Evolutionary conservation across 1,140 invertebrate genomes (phyloP).

Genomic region (Mycetomoellerius zeteki): DNA sequence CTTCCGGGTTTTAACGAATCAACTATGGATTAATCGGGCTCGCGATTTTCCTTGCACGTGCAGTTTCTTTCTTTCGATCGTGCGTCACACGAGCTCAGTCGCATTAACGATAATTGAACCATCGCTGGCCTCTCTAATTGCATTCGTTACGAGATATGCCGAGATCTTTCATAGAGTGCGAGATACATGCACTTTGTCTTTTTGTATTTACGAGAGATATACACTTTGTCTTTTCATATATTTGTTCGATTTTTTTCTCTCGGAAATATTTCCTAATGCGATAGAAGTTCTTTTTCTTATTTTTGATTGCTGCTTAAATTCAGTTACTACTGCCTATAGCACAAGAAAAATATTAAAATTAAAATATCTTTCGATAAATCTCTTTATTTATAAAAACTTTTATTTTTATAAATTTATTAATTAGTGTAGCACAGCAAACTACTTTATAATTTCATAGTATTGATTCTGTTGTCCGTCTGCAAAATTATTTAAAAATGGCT

Average conservation of each 20-base stretch:
- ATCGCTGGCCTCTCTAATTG: constrained; percentile 73
- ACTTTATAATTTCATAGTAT: no score
- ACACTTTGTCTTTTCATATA: not conserved
- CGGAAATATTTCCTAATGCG: not conserved
- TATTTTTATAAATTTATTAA: no score
- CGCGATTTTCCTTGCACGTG: constrained; percentile 57
- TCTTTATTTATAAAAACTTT: no score
- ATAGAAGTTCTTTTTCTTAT: not conserved
- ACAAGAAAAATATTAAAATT: no score
- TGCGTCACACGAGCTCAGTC: constrained; percentile 16
- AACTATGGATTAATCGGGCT: constrained; percentile 77
- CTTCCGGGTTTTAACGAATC: constrained; percentile 79
- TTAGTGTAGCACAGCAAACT: no score
- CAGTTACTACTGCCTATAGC: no score
- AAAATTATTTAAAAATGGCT: no score
- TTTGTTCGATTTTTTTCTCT: not conserved
- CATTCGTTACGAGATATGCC: constrained; percentile 57
- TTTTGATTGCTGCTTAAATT: not conserved
- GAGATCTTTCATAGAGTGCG: constrained; percentile 42
- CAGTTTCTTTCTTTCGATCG: constrained; percentile 36
- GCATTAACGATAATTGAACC: constrained; percentile 77
- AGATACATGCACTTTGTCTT: not conserved
- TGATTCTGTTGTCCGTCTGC: no score
- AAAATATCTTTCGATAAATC: no score
- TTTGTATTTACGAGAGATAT: not conserved